These are phyloP conservation scores for Oscarella lobularis DNA, from an alignment of 37 sponge, comb jelly and placozoan genomes.

Conservation along the genomic window DNA sequence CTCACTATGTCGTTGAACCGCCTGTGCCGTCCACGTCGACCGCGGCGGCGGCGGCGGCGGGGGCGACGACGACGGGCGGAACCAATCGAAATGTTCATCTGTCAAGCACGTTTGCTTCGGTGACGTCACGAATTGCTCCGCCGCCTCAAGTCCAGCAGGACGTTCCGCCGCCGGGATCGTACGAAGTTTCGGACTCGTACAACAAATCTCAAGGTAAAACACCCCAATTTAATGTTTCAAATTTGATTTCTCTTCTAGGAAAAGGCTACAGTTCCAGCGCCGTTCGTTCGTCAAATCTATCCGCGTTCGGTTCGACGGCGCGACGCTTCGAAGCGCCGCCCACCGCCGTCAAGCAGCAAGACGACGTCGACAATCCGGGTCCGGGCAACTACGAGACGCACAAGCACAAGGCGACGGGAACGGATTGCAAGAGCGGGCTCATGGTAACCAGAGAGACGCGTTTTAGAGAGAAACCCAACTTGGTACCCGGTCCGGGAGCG, in stretches of 20 bases:
- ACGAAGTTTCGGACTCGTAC: slow-evolving; percentile 59
- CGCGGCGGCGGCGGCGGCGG: too few species aligned
- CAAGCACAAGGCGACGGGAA: not conserved
- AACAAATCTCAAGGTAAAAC: slow-evolving; percentile 39
- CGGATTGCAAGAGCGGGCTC: slow-evolving; percentile 22
- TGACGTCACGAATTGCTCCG: slow-evolving; percentile 37
- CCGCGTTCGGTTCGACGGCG: slow-evolving; percentile 55
- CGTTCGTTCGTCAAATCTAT: not conserved
- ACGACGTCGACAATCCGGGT: slow-evolving; percentile 66
- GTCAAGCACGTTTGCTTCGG: slow-evolving; percentile 42
- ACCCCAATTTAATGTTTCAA: too few species aligned
- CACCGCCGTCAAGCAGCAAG: slow-evolving; percentile 50
- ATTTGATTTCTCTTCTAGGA: not conserved
- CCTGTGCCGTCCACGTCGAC: too few species aligned
- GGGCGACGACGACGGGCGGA: too few species aligned
- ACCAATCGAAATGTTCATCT: too few species aligned
- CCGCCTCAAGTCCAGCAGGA: slow-evolving; percentile 56
- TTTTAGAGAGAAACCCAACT: slow-evolving; percentile 23
- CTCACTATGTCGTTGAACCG: too few species aligned
- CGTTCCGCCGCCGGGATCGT: slow-evolving; percentile 38
- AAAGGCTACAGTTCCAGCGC: slow-evolving; percentile 1
- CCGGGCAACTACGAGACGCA: slow-evolving; percentile 59
- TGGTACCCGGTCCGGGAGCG: slow-evolving; percentile 64
- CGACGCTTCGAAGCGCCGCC: slow-evolving; percentile 52
- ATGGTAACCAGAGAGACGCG: slow-evolving; percentile 11